phyloP scores from a whole-genome alignment of 2,113 vertebrate species.

The Helogale parvula region DNA sequence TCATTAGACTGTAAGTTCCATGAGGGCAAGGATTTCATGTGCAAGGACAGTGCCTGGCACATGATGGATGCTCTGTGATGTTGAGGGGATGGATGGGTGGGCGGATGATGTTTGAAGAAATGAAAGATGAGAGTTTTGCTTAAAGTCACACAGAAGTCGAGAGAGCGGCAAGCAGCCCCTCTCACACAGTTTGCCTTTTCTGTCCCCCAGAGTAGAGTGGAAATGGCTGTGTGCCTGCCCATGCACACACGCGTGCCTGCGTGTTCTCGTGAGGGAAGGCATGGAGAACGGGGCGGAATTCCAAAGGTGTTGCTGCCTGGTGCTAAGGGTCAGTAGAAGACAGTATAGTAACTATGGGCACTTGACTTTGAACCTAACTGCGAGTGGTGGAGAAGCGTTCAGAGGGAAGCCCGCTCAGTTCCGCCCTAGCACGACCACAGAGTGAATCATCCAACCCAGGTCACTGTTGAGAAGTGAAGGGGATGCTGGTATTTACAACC shows the following conservation, averaged over 20 bases:
- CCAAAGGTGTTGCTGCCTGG: background rate
- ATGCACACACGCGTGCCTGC: background rate
- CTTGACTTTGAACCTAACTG: background rate
- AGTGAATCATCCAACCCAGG: background rate
- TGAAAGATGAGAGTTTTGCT: background rate
- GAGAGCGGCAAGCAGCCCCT: background rate
- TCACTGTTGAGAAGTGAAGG: background rate
- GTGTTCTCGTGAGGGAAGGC: background rate
- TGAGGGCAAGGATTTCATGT: background rate
- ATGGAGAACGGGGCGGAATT: background rate
- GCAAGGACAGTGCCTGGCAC: background rate
- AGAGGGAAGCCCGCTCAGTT: background rate
- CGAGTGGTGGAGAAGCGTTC: background rate
- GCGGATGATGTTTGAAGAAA: background rate
- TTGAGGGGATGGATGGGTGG: background rate
- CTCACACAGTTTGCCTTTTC: background rate
- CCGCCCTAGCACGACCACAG: background rate
- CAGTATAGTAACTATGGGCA: background rate
- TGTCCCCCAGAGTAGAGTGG: background rate
- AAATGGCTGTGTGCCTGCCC: background rate
- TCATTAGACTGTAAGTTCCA: background rate
- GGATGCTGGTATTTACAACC: background rate
- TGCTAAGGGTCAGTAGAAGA: background rate
- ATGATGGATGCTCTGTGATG: background rate
- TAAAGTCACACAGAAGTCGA: background rate